phyloP scores from a whole-genome alignment of 2,888 invertebrate genomes.

The Heliconius charithonia region DNA sequence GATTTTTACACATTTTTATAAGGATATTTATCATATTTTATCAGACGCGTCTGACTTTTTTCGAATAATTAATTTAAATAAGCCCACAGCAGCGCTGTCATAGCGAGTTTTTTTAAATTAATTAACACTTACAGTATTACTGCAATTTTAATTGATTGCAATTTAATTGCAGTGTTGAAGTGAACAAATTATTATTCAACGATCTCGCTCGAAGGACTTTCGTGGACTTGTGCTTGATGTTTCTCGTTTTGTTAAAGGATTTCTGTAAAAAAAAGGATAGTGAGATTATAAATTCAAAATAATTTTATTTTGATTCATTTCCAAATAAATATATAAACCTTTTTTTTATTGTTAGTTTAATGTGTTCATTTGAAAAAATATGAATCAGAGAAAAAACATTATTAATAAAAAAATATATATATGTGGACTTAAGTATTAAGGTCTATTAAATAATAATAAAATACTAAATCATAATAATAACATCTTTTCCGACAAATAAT shows the following conservation, averaged over 20 bases:
- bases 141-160: slow-evolving; percentile 34
- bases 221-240: not conserved
- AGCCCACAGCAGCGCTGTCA: slow-evolving; percentile 19
- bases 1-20: not conserved
- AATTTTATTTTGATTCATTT: not conserved
- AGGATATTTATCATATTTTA: not conserved
- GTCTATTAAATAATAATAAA: too few relatives aligned
- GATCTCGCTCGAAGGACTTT: slow-evolving; percentile 16
- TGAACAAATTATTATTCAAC: slow-evolving; percentile 26
- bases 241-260: not conserved
- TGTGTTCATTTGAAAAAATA: too few relatives aligned
- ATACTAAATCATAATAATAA: not conserved
- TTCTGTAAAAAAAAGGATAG: not conserved
- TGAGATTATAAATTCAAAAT: too few relatives aligned
- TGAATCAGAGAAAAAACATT: too few relatives aligned
- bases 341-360: not conserved
- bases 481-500: not conserved
- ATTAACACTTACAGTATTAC: slow-evolving; percentile 32
- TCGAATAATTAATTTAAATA: slow-evolving; percentile 29
- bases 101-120: slow-evolving; percentile 29
- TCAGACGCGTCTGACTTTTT: not conserved
- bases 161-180: slow-evolving; percentile 34
- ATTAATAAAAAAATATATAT: too few relatives aligned
- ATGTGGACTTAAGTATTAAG: too few relatives aligned
- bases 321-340: not conserved